Conservation (phyloP, 2,797 vertebrate species). For the Microctenopoma steveboyesi region DNA sequence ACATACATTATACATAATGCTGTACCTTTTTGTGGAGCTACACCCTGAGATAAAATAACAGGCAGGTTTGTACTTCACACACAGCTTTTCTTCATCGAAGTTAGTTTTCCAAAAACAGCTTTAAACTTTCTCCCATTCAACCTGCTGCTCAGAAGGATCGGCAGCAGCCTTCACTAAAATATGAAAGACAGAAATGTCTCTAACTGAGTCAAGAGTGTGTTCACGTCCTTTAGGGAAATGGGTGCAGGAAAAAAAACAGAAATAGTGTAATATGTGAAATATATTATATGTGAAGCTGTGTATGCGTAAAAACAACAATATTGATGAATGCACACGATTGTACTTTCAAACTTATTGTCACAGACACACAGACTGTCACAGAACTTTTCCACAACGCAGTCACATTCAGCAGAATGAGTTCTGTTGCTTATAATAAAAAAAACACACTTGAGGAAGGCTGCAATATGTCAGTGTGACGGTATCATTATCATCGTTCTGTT, state of each 20-base stretch:
- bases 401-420: slow-evolving; percentile 28
- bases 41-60: not conserved
- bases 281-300: slow-evolving; percentile 2
- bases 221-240: slow-evolving; percentile 22
- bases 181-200: not conserved
- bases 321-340: slow-evolving; percentile 2
- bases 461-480: slow-evolving; percentile 1
- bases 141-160: not conserved
- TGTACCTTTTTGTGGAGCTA: not conserved
- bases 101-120: slow-evolving; percentile 7
- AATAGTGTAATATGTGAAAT: not conserved
- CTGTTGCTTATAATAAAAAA: not conserved
- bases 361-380: slow-evolving; percentile 12
- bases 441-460: not conserved
- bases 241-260: slow-evolving; percentile 6
- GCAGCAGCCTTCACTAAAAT: slow-evolving; percentile 1
- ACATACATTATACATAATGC: not conserved
- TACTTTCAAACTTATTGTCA: slow-evolving; percentile 11
- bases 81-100: not conserved
- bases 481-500: not conserved
- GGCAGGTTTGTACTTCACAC: slow-evolving; percentile 1
- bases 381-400: slow-evolving; percentile 5
- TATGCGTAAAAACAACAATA: slow-evolving; percentile 6
- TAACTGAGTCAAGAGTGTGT: not conserved
- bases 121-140: not conserved